A percentile compares a stretch with the other conserved stretches of the same genome.
These are phyloP conservation scores for Abramis brama DNA, from an alignment of 2,113 vertebrate species.

Conservation along the genomic window DNA sequence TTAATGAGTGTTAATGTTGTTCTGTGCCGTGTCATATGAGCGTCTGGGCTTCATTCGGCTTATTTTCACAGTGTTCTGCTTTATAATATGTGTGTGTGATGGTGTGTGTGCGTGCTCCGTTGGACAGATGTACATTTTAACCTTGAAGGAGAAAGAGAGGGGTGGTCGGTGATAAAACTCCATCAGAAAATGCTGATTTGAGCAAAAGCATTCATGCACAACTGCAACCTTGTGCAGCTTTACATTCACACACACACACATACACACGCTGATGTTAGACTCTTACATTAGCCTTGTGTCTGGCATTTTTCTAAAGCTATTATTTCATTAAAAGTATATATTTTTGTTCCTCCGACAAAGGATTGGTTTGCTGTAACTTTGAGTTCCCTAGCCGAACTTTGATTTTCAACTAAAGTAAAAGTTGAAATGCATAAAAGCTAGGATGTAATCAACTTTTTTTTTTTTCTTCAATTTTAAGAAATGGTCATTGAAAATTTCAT, in stretches of 20 bases:
- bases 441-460: too few relatives aligned
- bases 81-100: not conserved
- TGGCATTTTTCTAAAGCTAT: not conserved
- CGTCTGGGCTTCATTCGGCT: not conserved
- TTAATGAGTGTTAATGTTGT: conserved; percentile 23
- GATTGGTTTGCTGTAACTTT: too few relatives aligned
- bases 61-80: not conserved
- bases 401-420: not conserved
- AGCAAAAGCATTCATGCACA: conserved; percentile 53
- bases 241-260: conserved; percentile 21
- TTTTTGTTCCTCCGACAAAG: too few relatives aligned
- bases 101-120: not conserved
- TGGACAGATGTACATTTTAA: conserved; percentile 15
- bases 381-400: not conserved
- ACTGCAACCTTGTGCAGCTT: conserved; percentile 53
- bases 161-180: conserved; percentile 48
- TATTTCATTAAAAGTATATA: too few relatives aligned
- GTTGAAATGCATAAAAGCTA: not conserved
- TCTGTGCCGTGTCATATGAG: not conserved
- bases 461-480: too few relatives aligned
- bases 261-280: conserved; percentile 2
- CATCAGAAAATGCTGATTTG: conserved; percentile 60
- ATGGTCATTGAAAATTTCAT: not conserved
- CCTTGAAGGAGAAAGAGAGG: conserved; percentile 28
- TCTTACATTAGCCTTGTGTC: not conserved